phyloP scores from a whole-genome alignment of 2,888 invertebrate genomes.

The Cactoblastis cactorum region DNA sequence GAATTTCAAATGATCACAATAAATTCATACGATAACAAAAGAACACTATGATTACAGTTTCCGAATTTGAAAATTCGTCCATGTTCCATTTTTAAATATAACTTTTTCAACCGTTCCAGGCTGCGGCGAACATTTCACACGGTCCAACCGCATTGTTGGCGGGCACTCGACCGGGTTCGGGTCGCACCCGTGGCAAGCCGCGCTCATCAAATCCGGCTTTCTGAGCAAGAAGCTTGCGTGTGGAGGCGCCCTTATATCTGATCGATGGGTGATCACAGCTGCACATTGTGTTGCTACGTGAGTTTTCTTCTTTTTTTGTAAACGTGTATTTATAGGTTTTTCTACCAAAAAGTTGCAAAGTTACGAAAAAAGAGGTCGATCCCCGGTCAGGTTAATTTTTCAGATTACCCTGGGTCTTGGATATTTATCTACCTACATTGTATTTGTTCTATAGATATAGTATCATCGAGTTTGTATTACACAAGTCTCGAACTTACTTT shows the following conservation, averaged over 20 bases:
- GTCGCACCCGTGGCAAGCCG: slow-evolving; percentile 96
- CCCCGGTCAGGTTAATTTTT: too few species aligned
- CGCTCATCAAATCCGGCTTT: slow-evolving; percentile 94
- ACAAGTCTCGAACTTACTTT: too few species aligned
- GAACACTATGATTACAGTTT: too few species aligned
- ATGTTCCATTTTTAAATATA: not conserved
- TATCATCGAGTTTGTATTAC: too few species aligned
- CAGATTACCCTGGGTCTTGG: not conserved
- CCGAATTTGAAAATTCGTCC: too few species aligned
- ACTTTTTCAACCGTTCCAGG: slow-evolving; percentile 77
- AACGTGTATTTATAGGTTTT: not conserved
- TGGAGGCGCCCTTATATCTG: slow-evolving; percentile 93
- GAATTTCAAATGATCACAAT: not conserved
- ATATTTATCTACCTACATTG: not conserved
- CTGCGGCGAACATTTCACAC: slow-evolving; percentile 92
- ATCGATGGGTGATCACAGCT: slow-evolving; percentile 95
- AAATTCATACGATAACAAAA: slow-evolving; percentile 18
- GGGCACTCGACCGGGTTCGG: slow-evolving; percentile 94
- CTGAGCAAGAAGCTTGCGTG: slow-evolving; percentile 94
- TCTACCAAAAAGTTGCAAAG: too few species aligned
- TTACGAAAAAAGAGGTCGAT: too few species aligned
- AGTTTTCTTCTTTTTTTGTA: too few species aligned
- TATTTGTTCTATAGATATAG: too few species aligned
- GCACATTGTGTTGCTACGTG: slow-evolving; percentile 95
- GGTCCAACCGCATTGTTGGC: slow-evolving; percentile 94